A percentile compares a stretch with the other conserved stretches of the same genome.
Evolutionary conservation across 1,140 invertebrate genomes (phyloP).

Genomic region (Daktulosphaira vitifoliae): DNA sequence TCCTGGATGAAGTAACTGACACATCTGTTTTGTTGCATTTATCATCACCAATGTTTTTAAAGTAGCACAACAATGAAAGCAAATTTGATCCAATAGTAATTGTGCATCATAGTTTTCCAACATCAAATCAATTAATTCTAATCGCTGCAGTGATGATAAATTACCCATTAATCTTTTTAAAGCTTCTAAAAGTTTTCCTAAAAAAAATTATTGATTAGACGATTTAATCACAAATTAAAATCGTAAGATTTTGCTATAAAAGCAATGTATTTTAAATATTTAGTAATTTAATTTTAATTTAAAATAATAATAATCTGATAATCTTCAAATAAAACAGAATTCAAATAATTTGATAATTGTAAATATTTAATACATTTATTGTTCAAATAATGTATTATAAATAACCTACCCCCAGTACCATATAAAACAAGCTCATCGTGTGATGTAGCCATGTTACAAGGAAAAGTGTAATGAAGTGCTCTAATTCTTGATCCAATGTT

Average conservation of each 20-base stretch:
- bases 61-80: constrained; percentile 54
- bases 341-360: no score
- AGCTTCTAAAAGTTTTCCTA: constrained; percentile 54
- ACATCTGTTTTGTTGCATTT: constrained; percentile 64
- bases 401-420: constrained; percentile 58
- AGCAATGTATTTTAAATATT: no score
- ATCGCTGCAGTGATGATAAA: constrained; percentile 51
- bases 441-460: constrained; percentile 59
- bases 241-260: no score
- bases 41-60: constrained; percentile 58
- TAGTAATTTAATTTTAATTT: no score
- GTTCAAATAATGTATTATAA: no score
- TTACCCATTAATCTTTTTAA: constrained; percentile 63
- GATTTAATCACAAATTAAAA: no score
- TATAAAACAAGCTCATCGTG: constrained; percentile 56
- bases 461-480: constrained; percentile 65
- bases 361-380: no score
- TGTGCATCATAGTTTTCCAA: constrained; percentile 60
- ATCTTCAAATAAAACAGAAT: no score
- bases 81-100: constrained; percentile 66
- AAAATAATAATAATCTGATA: no score
- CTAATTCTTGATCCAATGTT: constrained; percentile 52
- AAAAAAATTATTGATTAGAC: no score
- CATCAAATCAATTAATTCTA: constrained; percentile 69
- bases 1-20: constrained; percentile 65